Conservation (phyloP, 2,797 vertebrate genomes). For the Anniella stebbinsi region DNA sequence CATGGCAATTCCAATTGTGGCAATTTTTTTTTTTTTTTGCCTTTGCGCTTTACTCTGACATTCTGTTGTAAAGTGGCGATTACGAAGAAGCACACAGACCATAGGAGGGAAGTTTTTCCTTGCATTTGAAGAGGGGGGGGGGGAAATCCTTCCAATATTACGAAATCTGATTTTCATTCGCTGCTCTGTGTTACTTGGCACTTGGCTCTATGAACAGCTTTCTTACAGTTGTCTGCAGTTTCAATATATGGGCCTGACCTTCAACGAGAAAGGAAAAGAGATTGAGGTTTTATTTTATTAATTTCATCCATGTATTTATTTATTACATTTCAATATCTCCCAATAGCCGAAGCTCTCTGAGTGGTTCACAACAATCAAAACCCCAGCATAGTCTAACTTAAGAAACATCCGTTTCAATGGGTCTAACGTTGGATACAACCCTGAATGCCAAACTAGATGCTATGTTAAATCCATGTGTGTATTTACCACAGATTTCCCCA, state of each 20-base stretch:
- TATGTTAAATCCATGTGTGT: not conserved
- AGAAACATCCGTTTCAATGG: no score
- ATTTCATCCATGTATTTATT: no score
- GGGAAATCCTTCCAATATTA: slow-evolving; percentile 41
- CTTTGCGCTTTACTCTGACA: slow-evolving; percentile 76
- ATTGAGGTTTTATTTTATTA: not conserved
- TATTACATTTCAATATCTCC: no score
- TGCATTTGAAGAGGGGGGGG: slow-evolving; percentile 36
- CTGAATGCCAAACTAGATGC: not conserved
- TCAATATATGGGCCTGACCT: slow-evolving; percentile 44
- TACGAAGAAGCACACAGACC: slow-evolving; percentile 68
- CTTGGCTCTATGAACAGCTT: slow-evolving; percentile 40
- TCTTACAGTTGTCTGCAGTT: slow-evolving; percentile 51
- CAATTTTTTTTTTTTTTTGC: slow-evolving; percentile 72
- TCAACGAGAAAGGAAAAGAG: slow-evolving; percentile 31
- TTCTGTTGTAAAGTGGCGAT: slow-evolving; percentile 74
- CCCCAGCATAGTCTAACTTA: no score
- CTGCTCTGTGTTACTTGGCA: slow-evolving; percentile 14
- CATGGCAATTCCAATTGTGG: slow-evolving; percentile 81
- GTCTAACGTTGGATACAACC: no score
- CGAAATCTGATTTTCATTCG: slow-evolving; percentile 62
- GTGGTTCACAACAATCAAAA: no score
- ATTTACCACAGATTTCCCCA: not conserved
- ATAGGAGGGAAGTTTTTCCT: slow-evolving; percentile 24
- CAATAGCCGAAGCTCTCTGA: no score